Percentiles rank a stretch among this genome's conserved stretches.
phyloP scores from a whole-genome alignment of 2,113 vertebrate species.

The Campylomormyrus numenius region DNA sequence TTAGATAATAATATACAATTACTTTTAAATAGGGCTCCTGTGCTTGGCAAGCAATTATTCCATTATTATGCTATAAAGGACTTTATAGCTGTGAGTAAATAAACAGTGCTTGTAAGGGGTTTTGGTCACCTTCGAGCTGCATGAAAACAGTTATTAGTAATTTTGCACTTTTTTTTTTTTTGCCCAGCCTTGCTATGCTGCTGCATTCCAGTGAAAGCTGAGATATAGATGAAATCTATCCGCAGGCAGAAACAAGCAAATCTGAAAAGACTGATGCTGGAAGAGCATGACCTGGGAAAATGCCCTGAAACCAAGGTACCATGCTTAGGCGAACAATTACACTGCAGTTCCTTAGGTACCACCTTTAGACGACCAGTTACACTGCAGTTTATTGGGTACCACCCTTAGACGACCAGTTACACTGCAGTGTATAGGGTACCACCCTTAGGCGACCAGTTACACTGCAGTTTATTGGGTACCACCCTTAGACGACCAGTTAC shows the following conservation, averaged over 20 bases:
- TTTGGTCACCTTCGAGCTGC: background rate
- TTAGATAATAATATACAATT: slow-evolving; percentile 13
- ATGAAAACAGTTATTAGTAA: slow-evolving; percentile 5
- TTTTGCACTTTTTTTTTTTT: background rate
- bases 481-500: background rate
- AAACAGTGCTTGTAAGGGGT: background rate
- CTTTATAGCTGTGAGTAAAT: background rate
- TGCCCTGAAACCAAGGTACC: background rate
- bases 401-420: background rate
- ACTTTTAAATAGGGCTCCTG: background rate
- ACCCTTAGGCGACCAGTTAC: background rate
- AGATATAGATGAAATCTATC: background rate
- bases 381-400: background rate
- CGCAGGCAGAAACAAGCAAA: background rate
- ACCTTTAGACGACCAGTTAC: background rate
- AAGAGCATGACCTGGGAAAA: background rate
- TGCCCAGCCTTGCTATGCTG: background rate
- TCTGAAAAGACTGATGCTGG: background rate
- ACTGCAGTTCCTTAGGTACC: background rate
- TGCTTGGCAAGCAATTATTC: background rate
- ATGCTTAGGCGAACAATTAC: background rate
- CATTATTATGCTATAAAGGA: slow-evolving; percentile 1
- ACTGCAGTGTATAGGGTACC: background rate
- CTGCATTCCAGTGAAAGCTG: background rate
- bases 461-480: background rate